Evolutionary conservation across 1,140 invertebrate genomes (phyloP), one percentile per base, ranked within the genome.

Genomic region (Hylaeus anthracinus): DNA sequence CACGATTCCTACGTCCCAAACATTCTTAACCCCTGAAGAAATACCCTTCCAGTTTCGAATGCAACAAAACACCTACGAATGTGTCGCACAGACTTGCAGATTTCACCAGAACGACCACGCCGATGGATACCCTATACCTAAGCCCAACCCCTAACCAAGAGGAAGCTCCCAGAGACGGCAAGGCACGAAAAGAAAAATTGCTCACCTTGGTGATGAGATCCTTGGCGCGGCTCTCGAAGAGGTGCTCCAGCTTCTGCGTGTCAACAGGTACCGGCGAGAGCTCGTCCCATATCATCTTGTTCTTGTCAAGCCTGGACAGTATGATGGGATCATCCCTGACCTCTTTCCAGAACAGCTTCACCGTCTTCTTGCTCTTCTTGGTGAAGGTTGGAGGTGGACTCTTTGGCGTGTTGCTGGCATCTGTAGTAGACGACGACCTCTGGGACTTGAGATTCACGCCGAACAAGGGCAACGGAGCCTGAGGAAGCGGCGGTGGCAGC

Each of bases 291-390:
- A 99, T 97, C 81, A 98, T 98, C 85, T 96, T 96, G 64, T 93
- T 89, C 71, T 94, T 93, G 53, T 95, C 94, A 80, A 95, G 90
- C 81, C 95, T 95, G 5, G 96, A 95, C 56, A 96, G 93, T 14
- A 97, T 96, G 26, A 96, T 95, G 37, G 96, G 95, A 91, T 98
- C 97, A 82, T 98, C 97, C 81, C 97, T 95, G 5, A 98, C 96
- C 94, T 99, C 98, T 91, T 97, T 97, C 99, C 99, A 99, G 92
- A 99, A 99, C n/a, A 99, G 94, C 94, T 99, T 99, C 5, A 99
- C 97, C n/a, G 99, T 99, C 92, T 99, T 99, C 92, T 99, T 99
- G 87, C 96, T 98, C 91, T 99, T 99, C 90, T 97, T 97, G 6
- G 85, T 75, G 37, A 95, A 94, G 6, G 91, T 71, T 4, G 89